Evolutionary conservation across 2,113 vertebrate species (phyloP).

Genomic region (Rhinoptilus africanus): DNA sequence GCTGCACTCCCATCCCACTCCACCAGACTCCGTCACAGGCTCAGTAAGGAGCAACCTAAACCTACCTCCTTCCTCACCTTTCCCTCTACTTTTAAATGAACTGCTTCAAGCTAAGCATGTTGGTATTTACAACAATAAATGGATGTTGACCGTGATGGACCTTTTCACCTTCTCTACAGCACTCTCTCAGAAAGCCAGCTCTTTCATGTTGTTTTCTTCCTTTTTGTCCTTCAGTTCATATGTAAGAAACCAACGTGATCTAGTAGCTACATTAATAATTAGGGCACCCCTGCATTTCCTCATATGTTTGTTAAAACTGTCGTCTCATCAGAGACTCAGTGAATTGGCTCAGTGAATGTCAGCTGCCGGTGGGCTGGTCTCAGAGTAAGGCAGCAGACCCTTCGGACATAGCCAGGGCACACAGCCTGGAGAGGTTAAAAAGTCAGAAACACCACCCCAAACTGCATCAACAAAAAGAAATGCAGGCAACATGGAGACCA

Average conservation of each 20-base stretch:
- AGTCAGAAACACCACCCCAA: not conserved
- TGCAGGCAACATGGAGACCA: not conserved
- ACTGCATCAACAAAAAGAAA: not conserved
- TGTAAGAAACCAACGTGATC: not conserved
- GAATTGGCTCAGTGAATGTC: not conserved
- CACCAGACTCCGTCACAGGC: not conserved
- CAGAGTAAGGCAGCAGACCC: not conserved
- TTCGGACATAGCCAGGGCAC: not conserved
- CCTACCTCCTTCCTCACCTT: not conserved
- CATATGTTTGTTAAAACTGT: not conserved
- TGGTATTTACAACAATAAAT: not conserved
- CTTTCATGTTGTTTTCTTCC: not conserved
- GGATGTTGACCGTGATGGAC: not conserved
- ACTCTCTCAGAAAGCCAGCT: not conserved
- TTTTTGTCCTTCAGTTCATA: not conserved
- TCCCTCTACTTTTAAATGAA: not conserved
- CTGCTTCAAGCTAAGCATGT: not conserved
- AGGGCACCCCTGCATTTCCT: not conserved
- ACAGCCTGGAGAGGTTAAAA: not conserved
- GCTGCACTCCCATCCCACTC: fast-evolving
- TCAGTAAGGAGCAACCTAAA: not conserved
- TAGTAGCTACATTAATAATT: not conserved
- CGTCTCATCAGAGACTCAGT: not conserved
- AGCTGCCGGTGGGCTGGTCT: fast-evolving
- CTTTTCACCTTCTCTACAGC: not conserved